Base-by-base conservation (phyloP, 1,140 invertebrate genomes). In the Diabrotica undecimpunctata region DNA sequence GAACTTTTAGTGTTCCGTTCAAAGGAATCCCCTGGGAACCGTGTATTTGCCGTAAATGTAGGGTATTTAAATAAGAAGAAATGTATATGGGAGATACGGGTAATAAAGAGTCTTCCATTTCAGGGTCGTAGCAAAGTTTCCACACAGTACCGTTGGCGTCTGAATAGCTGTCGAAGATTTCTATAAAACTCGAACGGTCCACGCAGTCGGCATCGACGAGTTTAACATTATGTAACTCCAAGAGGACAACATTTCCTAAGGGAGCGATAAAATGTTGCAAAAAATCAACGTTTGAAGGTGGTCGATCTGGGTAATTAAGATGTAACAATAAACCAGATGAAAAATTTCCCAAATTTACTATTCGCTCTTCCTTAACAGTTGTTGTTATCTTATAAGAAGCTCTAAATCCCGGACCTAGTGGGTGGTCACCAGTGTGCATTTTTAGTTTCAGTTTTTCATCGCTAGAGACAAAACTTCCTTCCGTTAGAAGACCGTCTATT, bases 131-230 rank as follows among this genome's bases (percentile, higher is more conserved):
- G 67, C 87, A 89, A 3, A 90, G 78, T 5, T 81, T 81, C 86
- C 87, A 88, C 50, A 80, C 77, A 0, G 86, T 87, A 10, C 87
- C 87, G 76, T 88, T 88, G 58, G 79, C 78, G 65, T 87, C 87
- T 0, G 85, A 84, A 74, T 89, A 89, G 63, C 83, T 86, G 75
- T 90, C 88, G 62, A 79, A 81, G 10, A 87, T 82, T 78, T 86
- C 83, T n/a, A 87, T 79, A 63, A 80, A 74, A 0, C 81, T 80
- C 14, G 74, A 75, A 2, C 75, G 77, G 0, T 80, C 75, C 57
- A 77, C 80, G 12, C 80, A 80, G 9, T 74, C 61, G 9, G 74
- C 69, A 36, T 79, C 74, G 35, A 74, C 79, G 7, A 82, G 77
- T 38, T 78, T 76, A 6, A 83, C 78, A 41, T 78, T 71, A 66